Conservation (phyloP, 2,113 vertebrate genomes). For the Apodemus sylvaticus region DNA sequence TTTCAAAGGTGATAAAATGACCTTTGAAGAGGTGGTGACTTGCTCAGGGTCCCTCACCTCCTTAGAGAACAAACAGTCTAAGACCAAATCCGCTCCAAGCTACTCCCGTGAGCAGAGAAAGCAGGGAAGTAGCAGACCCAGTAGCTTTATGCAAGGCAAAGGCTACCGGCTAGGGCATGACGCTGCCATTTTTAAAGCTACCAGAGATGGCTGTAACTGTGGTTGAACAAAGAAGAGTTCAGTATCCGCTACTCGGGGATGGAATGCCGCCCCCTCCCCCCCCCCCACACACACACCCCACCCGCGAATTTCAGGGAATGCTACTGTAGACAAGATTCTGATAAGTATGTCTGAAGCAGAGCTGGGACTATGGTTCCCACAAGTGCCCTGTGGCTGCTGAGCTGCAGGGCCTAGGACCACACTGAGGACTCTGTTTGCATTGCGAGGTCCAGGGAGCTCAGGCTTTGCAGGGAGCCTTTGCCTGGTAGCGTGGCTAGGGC, state of each 20-base stretch:
- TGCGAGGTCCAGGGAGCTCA: neutral
- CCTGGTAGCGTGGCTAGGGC: neutral
- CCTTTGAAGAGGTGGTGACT: neutral
- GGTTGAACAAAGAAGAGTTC: neutral
- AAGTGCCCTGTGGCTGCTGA: neutral
- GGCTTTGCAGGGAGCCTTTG: neutral
- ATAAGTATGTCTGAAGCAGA: neutral
- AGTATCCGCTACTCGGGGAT: neutral
- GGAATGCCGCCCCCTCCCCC: no score
- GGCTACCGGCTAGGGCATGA: neutral
- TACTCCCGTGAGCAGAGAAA: neutral
- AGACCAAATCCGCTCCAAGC: neutral
- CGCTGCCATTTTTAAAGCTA: neutral
- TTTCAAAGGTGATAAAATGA: neutral
- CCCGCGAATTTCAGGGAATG: neutral
- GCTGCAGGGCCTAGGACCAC: neutral
- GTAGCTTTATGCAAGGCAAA: neutral
- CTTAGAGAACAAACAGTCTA: neutral
- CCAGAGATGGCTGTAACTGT: neutral
- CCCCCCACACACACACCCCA: neutral
- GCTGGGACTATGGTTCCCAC: neutral
- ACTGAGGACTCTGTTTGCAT: neutral
- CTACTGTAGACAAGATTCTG: neutral
- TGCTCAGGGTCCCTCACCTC: neutral
- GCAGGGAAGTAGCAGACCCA: neutral